A percentile compares a stretch with the other conserved stretches of the same genome.
phyloP scores from a whole-genome alignment of 37 sponge, comb jelly and placozoan species.

The Aphrocallistes beatrix region DNA sequence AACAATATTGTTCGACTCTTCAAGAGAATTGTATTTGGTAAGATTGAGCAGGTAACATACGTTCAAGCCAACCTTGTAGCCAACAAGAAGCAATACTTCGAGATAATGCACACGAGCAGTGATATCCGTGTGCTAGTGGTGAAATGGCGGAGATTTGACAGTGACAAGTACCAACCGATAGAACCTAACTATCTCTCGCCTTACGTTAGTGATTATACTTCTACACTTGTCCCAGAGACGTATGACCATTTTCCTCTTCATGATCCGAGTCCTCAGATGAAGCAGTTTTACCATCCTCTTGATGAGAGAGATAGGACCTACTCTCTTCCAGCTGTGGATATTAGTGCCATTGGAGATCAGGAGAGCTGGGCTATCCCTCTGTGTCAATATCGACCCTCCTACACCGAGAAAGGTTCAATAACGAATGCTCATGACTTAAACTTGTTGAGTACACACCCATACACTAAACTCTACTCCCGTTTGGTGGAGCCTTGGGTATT shows the following conservation, averaged over 20 bases:
- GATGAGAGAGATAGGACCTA: neutral
- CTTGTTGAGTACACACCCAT: neutral
- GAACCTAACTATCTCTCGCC: neutral
- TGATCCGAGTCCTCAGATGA: neutral
- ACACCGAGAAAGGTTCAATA: neutral
- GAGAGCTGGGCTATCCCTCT: neutral
- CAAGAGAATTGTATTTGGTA: neutral
- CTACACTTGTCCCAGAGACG: neutral
- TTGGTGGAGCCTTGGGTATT: neutral
- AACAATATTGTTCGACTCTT: neutral
- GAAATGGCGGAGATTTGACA: neutral
- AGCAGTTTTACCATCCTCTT: neutral
- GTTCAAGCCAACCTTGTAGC: neutral
- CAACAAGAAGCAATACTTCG: neutral
- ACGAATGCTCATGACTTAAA: neutral
- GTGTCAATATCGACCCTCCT: neutral
- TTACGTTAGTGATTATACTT: neutral
- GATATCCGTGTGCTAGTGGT: neutral
- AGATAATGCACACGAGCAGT: neutral
- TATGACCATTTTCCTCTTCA: neutral
- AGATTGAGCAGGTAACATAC: neutral
- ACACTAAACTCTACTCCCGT: neutral
- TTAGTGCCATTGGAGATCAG: neutral
- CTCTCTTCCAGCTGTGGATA: neutral
- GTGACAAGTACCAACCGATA: neutral